These are phyloP conservation scores for Julus scanicus DNA, from an alignment of 2,888 invertebrate genomes.

Conservation along the genomic window DNA sequence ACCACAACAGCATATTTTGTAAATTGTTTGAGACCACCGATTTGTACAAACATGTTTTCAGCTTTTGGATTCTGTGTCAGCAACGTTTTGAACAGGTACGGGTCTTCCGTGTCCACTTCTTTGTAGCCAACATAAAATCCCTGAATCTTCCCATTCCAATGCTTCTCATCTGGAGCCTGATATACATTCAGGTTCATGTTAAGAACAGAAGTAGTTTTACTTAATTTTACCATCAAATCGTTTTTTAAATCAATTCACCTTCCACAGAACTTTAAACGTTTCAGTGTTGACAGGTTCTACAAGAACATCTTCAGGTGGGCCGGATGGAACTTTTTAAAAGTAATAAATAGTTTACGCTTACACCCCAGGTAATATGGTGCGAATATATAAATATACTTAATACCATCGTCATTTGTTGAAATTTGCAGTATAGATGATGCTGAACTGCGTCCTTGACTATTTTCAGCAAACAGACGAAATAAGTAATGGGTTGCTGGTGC, in stretches of 20 bases:
- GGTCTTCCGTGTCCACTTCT: slow-evolving; percentile 57
- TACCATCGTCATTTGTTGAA: slow-evolving; percentile 62
- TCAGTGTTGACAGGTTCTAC: slow-evolving; percentile 65
- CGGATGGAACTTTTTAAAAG: slow-evolving; percentile 63
- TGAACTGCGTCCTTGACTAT: slow-evolving; percentile 50
- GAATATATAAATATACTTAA: not conserved
- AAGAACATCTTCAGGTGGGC: slow-evolving; percentile 64
- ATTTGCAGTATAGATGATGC: slow-evolving; percentile 64
- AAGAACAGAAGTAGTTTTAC: not conserved
- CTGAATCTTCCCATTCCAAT: slow-evolving; percentile 57
- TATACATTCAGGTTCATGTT: not conserved
- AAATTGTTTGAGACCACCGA: slow-evolving; percentile 58
- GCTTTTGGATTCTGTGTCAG: slow-evolving; percentile 56
- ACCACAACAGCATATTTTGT: slow-evolving; percentile 59
- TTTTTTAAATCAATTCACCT: slow-evolving; percentile 59
- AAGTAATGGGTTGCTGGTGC: slow-evolving; percentile 54
- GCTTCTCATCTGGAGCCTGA: slow-evolving; percentile 57
- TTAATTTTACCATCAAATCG: not conserved
- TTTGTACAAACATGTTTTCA: slow-evolving; percentile 56
- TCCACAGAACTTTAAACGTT: slow-evolving; percentile 65
- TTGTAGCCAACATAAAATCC: slow-evolving; percentile 58
- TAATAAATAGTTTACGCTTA: not conserved
- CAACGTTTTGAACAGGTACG: slow-evolving; percentile 58
- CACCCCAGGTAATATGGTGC: no score
- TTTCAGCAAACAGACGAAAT: slow-evolving; percentile 56